Evolutionary conservation across 37 sponge, comb jelly and placozoan genomes (phyloP).

Genomic region (Halichondria panicea): DNA sequence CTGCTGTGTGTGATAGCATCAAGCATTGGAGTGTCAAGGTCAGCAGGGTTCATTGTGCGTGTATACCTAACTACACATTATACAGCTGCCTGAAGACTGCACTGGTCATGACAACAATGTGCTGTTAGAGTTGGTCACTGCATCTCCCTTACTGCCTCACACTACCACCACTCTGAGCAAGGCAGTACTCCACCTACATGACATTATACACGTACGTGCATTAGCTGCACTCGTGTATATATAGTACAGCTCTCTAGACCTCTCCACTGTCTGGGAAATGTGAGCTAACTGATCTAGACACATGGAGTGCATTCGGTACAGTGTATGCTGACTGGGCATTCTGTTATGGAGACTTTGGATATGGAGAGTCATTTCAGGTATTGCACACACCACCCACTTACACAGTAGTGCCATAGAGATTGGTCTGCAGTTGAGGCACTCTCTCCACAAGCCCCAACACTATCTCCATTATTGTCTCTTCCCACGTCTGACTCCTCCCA

Average conservation of each 20-base stretch:
- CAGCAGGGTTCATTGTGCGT: too few relatives aligned
- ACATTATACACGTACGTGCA: conserved; percentile 15
- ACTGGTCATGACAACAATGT: background rate
- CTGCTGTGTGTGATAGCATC: too few relatives aligned
- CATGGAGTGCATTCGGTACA: background rate
- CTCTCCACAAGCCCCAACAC: background rate
- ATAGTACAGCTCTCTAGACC: background rate
- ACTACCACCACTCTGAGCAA: background rate
- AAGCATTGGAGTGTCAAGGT: too few relatives aligned
- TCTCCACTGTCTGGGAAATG: conserved; percentile 10
- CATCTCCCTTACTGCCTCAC: conserved; percentile 11
- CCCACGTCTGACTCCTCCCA: background rate
- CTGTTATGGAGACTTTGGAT: conserved; percentile 11
- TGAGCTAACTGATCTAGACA: background rate
- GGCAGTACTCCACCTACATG: conserved; percentile 7
- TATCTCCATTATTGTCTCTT: conserved; percentile 25
- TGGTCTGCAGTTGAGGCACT: conserved; percentile 1
- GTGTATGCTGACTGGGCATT: conserved; percentile 5
- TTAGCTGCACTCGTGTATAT: too few relatives aligned
- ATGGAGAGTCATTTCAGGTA: conserved; percentile 29
- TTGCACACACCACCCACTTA: background rate
- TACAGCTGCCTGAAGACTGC: background rate
- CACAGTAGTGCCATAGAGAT: background rate
- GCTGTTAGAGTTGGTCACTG: conserved; percentile 3
- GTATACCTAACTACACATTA: too few relatives aligned